Base-by-base conservation (phyloP, 2,888 invertebrate species). In the Dryobotodes eremita region DNA sequence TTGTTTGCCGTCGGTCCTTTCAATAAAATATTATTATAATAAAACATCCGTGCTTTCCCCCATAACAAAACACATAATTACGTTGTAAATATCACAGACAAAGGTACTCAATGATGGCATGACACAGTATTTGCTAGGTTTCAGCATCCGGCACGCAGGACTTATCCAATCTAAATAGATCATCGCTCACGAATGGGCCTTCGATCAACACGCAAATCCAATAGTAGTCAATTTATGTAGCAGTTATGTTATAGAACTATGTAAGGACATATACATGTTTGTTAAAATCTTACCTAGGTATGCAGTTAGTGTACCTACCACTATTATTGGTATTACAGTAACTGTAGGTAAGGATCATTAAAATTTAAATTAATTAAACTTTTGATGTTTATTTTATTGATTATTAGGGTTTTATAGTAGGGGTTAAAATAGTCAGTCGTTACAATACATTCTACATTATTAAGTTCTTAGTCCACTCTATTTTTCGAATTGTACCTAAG, bases 141-240 rank as follows among this genome's bases (percentile, higher is more conserved):
- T 96, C 96, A 95, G 95, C 95, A 95, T 96, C 96, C 94, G 95
- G 92, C 95, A 96, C 96, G 96, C 94, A 89, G 94, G 93, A 92
- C 92, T 94, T 94, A 95, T 92, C 95, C 94, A 91, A 94, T 94
- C 94, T 95, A 96, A 96, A 93, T 87, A 95, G 96, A 96, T 96
- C 95, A 96, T 94, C 94, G 93, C 95, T 94, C 96, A 96, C 96
- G 96, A 95, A 95, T 92, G 83, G 83, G 89, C 83, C 83, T 88
- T 86, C 86, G 86, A 85, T 86, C 66, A 83, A 92, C 96, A 95
- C 95, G 95, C 95, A 92, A 94, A 95, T 95, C 94, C 93, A 92
- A 94, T 94, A 92, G 89, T 87, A 85, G 83, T 75, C 36, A 61
- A 13, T 84, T 31, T 71, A 74, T 73, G 71, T 76, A 62, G 50